phyloP scores from a whole-genome alignment of 2,888 invertebrate genomes.

The Synanthedon myopaeformis region DNA sequence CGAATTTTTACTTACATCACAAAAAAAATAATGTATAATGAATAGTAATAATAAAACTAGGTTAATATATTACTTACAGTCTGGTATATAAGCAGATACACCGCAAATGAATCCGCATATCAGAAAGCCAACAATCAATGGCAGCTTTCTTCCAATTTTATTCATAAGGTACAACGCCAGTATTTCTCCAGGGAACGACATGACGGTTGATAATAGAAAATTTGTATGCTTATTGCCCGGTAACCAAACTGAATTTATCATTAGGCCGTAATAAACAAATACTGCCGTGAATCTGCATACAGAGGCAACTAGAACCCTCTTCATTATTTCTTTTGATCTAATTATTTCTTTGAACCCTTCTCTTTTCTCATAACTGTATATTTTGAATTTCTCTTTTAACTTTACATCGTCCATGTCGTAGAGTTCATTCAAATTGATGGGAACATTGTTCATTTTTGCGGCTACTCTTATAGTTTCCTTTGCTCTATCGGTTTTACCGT shows the following conservation, averaged over 20 bases:
- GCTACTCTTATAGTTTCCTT: constrained; percentile 29
- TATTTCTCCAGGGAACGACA: constrained; percentile 54
- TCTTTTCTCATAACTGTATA: constrained; percentile 25
- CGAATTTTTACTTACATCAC: too few relatives aligned
- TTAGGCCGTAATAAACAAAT: constrained; percentile 50
- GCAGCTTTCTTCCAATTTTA: constrained; percentile 40
- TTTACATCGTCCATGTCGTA: constrained; percentile 23
- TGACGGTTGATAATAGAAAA: constrained; percentile 41
- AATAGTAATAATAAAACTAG: background rate
- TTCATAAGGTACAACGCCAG: constrained; percentile 44
- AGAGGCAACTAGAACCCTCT: constrained; percentile 27
- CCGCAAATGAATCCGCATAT: constrained; percentile 34
- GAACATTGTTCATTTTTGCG: constrained; percentile 34
- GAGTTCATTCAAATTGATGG: constrained; percentile 29
- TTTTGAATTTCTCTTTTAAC: constrained; percentile 35
- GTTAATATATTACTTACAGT: constrained; percentile 22
- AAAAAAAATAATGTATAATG: background rate
- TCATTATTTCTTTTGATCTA: constrained; percentile 34
- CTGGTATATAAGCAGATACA: constrained; percentile 31
- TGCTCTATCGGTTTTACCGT: constrained; percentile 35
- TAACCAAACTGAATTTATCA: constrained; percentile 46
- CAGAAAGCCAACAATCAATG: constrained; percentile 34
- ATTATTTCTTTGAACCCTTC: constrained; percentile 33
- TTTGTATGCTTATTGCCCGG: constrained; percentile 52
- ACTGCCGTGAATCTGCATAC: constrained; percentile 35